phyloP scores from a whole-genome alignment of 2,797 vertebrate species.

The Prunella strophiata region DNA sequence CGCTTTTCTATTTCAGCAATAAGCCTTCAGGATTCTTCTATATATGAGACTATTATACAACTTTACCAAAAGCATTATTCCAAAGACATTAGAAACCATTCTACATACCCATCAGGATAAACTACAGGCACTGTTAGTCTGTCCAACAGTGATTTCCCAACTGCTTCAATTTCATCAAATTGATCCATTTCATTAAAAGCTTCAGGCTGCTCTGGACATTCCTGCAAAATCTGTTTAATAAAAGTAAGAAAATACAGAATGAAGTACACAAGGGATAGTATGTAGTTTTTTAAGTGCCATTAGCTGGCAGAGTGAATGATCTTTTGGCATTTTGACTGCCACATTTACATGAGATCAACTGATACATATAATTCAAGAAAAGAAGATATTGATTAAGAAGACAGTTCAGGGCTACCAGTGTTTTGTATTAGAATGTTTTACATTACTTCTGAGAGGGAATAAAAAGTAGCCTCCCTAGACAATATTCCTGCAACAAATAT shows the following conservation, averaged over 20 bases:
- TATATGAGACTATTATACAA: neutral
- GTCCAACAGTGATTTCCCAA: slow-evolving; percentile 93
- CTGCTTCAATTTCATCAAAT: slow-evolving; percentile 90
- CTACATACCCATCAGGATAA: slow-evolving; percentile 94
- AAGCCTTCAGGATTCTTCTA: neutral
- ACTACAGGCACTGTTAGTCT: slow-evolving; percentile 91
- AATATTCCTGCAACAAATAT: neutral
- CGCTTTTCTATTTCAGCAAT: neutral
- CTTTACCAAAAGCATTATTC: neutral
- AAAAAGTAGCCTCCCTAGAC: neutral
- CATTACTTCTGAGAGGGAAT: neutral
- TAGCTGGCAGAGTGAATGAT: neutral
- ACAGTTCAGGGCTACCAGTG: neutral
- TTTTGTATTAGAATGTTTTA: neutral
- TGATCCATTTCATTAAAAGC: slow-evolving; percentile 81
- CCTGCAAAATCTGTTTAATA: slow-evolving; percentile 80
- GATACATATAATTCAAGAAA: neutral
- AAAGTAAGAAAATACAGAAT: slow-evolving; percentile 4
- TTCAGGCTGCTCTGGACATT: slow-evolving; percentile 81
- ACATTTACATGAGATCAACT: neutral
- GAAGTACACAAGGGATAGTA: neutral
- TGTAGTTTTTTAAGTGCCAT: neutral
- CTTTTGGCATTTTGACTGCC: neutral
- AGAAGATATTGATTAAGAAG: neutral
- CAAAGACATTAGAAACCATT: neutral